Evolutionary conservation across 2,797 vertebrate species (phyloP).

Genomic region (Spinus pinus): DNA sequence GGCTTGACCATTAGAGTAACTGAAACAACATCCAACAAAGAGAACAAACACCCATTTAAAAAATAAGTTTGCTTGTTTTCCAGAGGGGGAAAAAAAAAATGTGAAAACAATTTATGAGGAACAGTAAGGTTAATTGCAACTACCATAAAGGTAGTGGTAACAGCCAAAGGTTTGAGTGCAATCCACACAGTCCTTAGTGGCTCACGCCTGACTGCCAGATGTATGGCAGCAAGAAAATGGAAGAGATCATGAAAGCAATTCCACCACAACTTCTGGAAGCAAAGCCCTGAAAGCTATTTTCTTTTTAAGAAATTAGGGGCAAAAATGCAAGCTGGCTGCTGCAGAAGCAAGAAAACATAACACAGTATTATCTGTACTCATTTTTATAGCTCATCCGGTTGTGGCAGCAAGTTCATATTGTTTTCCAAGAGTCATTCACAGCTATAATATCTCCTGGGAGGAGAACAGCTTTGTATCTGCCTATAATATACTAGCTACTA

Average conservation of each 20-base stretch:
- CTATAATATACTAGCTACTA: slow-evolving; percentile 1
- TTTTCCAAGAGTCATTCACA: slow-evolving; percentile 39
- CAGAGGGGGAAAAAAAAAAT: accelerated
- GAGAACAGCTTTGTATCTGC: neutral
- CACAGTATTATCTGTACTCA: neutral
- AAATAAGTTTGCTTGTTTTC: neutral
- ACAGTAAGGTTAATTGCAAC: neutral
- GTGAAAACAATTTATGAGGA: neutral
- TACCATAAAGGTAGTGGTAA: neutral
- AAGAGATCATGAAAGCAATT: neutral
- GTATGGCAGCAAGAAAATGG: neutral
- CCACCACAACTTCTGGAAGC: neutral
- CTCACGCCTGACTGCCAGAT: neutral
- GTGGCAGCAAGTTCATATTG: neutral
- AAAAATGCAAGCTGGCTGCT: slow-evolving; percentile 8
- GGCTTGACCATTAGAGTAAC: neutral
- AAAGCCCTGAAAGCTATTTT: neutral
- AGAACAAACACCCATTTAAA: neutral
- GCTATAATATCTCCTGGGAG: neutral
- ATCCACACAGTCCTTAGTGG: neutral
- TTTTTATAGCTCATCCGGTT: slow-evolving; percentile 21
- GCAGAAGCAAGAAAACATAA: slow-evolving; percentile 10
- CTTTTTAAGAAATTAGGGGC: neutral
- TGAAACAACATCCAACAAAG: neutral
- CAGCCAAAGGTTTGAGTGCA: neutral